These are phyloP conservation scores for Drosophila anomalata DNA, from an alignment of 2,888 invertebrate species.

Conservation along the genomic window DNA sequence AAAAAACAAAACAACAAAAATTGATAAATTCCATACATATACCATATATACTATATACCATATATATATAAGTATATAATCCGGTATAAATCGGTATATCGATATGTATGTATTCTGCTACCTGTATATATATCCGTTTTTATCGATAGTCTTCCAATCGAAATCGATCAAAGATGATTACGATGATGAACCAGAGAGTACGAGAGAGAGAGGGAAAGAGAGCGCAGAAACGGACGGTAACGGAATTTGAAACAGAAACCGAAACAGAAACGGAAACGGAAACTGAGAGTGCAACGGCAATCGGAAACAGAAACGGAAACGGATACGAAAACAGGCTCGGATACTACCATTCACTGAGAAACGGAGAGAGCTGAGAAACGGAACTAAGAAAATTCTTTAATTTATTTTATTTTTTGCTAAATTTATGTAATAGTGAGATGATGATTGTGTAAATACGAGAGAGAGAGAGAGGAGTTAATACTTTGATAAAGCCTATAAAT, in stretches of 20 bases:
- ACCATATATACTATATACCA: no score
- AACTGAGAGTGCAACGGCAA: not conserved
- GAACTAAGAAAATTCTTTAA: slow-evolving; percentile 26
- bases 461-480: slow-evolving; percentile 9
- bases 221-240: not conserved
- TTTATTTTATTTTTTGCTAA: slow-evolving; percentile 55
- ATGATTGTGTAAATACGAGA: slow-evolving; percentile 51
- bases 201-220: not conserved
- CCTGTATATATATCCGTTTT: slow-evolving; percentile 4
- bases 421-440: slow-evolving; percentile 53
- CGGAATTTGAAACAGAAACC: not conserved
- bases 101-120: slow-evolving; percentile 1
- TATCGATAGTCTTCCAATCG: slow-evolving; percentile 50
- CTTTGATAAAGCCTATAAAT: slow-evolving; percentile 34
- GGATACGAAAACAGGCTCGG: not conserved
- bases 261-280: not conserved
- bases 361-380: slow-evolving; percentile 1
- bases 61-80: no score
- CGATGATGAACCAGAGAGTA: not conserved
- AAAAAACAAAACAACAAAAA: no score
- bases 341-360: not conserved
- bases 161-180: slow-evolving; percentile 4
- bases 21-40: no score
- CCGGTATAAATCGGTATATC: slow-evolving; percentile 4
- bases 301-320: not conserved